Conservation (phyloP, 1,140 invertebrate genomes). For the Apis dorsata region DNA sequence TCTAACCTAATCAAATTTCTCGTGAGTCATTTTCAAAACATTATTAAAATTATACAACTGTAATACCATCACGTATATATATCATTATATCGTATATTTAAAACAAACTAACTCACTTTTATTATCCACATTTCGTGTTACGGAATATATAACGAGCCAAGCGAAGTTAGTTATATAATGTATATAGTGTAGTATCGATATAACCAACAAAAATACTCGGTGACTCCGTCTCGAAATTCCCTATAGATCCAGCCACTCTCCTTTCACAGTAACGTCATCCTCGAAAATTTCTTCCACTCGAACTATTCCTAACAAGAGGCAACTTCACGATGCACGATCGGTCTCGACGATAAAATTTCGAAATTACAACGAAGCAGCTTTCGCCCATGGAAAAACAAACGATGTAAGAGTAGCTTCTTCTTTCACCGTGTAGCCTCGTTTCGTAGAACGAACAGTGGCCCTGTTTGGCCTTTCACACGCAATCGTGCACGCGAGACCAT, state of each 20-base stretch:
- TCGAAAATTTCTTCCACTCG: background rate
- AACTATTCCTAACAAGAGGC: background rate
- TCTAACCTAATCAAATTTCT: too few relatives aligned
- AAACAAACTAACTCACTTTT: too few relatives aligned
- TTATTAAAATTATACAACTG: too few relatives aligned
- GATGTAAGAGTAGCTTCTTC: background rate
- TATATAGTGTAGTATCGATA: background rate
- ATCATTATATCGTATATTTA: too few relatives aligned
- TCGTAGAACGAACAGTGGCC: conserved; percentile 14
- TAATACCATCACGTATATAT: too few relatives aligned
- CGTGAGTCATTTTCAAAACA: too few relatives aligned
- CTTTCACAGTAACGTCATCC: background rate
- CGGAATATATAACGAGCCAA: too few relatives aligned
- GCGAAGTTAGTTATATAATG: too few relatives aligned
- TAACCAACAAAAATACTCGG: background rate
- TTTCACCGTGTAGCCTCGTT: conserved; percentile 20
- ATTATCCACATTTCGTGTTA: too few relatives aligned
- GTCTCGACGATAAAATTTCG: background rate
- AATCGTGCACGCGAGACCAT: conserved; percentile 62
- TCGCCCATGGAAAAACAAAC: background rate
- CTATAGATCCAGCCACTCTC: background rate
- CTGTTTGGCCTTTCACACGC: conserved; percentile 68
- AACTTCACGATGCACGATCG: background rate
- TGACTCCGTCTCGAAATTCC: background rate
- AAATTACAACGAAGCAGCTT: background rate